These are phyloP conservation scores for Brachionus paranguensis DNA, from an alignment of 1,140 invertebrate genomes.

Conservation along the genomic window DNA sequence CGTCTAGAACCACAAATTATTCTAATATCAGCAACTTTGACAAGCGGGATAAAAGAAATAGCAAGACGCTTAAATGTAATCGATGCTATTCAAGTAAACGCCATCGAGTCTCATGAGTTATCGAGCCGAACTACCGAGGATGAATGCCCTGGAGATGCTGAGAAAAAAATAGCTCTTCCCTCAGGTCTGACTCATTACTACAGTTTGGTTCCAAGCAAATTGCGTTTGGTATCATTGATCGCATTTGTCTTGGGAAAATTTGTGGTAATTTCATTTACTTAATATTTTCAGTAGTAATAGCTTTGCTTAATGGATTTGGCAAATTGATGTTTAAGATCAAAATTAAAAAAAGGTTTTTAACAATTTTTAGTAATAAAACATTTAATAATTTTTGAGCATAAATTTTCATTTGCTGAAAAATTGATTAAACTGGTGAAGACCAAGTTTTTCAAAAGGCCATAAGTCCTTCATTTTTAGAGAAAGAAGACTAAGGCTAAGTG, in stretches of 20 bases:
- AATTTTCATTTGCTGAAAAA: too few species aligned
- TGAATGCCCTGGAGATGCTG: background rate
- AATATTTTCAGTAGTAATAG: too few species aligned
- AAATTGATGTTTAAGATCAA: too few species aligned
- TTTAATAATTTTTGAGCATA: too few species aligned
- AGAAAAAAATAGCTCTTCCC: slow-evolving; percentile 8
- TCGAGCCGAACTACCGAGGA: background rate
- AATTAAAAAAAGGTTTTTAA: background rate
- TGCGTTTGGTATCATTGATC: slow-evolving; percentile 27
- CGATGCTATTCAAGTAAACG: slow-evolving; percentile 20
- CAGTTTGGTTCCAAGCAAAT: slow-evolving; percentile 28
- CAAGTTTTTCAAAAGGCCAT: too few species aligned
- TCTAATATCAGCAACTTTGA: slow-evolving; percentile 39
- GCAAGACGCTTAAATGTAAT: slow-evolving; percentile 4
- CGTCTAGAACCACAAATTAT: slow-evolving; percentile 28
- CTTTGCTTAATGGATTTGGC: too few species aligned
- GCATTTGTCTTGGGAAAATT: slow-evolving; percentile 32
- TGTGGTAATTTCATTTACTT: background rate
- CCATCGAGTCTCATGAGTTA: background rate
- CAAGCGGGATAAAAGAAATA: slow-evolving; percentile 30
- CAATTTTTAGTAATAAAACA: background rate
- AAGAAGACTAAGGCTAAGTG: too few species aligned
- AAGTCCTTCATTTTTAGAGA: too few species aligned
- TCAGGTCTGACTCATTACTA: slow-evolving; percentile 1
- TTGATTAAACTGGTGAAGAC: too few species aligned